A percentile compares a stretch with the other conserved stretches of the same genome.
Evolutionary conservation across 1,140 invertebrate species (phyloP).

Genomic region (Temnothorax longispinosus): DNA sequence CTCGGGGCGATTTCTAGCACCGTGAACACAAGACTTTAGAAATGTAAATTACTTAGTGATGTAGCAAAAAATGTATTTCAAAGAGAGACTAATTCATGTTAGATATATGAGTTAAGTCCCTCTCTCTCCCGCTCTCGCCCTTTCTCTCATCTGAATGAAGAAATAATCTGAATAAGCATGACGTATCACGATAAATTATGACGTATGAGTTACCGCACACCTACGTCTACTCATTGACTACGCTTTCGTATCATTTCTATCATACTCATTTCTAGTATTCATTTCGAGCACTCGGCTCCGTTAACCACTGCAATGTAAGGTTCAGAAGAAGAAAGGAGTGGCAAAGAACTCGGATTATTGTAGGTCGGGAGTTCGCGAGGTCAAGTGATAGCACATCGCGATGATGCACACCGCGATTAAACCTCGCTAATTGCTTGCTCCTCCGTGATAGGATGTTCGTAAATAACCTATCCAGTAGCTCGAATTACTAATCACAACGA

Average conservation of each 20-base stretch:
- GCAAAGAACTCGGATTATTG: neutral
- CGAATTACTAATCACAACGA: constrained; percentile 22
- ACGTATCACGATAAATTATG: constrained; percentile 21
- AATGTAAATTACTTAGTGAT: too few species aligned
- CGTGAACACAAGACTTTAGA: too few species aligned
- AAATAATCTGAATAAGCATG: constrained; percentile 12
- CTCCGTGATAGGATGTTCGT: constrained; percentile 15
- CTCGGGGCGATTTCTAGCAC: too few species aligned
- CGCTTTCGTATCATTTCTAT: constrained; percentile 8
- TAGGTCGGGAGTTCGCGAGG: neutral
- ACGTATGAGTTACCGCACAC: neutral
- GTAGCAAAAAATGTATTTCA: too few species aligned
- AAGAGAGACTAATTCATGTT: neutral
- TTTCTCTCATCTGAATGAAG: constrained; percentile 8
- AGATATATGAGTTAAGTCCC: neutral
- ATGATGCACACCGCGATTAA: constrained; percentile 48
- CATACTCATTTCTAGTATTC: neutral
- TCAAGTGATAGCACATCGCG: constrained; percentile 39
- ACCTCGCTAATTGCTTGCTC: constrained; percentile 63
- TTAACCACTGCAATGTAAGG: constrained; percentile 19
- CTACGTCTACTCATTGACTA: neutral
- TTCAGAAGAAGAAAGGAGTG: neutral
- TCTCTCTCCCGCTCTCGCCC: neutral
- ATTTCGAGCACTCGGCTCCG: neutral
- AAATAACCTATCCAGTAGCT: constrained; percentile 35